Conservation (phyloP, 2,113 vertebrate species). For the Hippocampus comes region DNA sequence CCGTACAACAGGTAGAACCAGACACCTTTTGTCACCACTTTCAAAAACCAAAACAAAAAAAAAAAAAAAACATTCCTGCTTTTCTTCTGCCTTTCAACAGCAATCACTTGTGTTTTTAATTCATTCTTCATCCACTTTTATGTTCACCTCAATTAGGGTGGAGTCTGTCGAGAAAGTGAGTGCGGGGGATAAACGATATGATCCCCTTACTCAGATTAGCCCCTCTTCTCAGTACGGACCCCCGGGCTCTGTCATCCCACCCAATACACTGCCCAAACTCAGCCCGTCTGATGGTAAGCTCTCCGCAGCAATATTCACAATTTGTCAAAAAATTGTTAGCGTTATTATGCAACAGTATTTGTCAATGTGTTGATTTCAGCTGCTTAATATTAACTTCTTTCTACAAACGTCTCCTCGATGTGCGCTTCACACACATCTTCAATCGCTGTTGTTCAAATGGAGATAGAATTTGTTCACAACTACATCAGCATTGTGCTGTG, state of each 20-base stretch:
- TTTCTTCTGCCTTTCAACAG: neutral
- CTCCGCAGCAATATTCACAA: neutral
- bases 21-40: too few relatives aligned
- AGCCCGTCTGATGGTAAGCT: slow-evolving; percentile 80
- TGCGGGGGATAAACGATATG: slow-evolving; percentile 84
- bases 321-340: neutral
- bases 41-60: neutral
- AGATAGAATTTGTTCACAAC: too few relatives aligned
- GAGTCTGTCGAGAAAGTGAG: slow-evolving; percentile 83
- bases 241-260: slow-evolving; percentile 68
- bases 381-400: too few relatives aligned
- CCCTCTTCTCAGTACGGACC: slow-evolving; percentile 82
- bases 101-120: neutral
- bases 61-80: too few relatives aligned
- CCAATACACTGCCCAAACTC: slow-evolving; percentile 82
- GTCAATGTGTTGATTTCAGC: too few relatives aligned
- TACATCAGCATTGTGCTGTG: too few relatives aligned
- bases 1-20: slow-evolving; percentile 80
- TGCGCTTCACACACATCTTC: too few relatives aligned
- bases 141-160: slow-evolving; percentile 64
- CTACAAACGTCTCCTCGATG: too few relatives aligned
- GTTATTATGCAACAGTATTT: neutral
- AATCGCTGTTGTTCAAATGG: too few relatives aligned
- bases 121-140: neutral
- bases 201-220: slow-evolving; percentile 76